These are phyloP conservation scores for Drosophila kuntzei DNA, from an alignment of 2,888 invertebrate species.

Conservation along the genomic window DNA sequence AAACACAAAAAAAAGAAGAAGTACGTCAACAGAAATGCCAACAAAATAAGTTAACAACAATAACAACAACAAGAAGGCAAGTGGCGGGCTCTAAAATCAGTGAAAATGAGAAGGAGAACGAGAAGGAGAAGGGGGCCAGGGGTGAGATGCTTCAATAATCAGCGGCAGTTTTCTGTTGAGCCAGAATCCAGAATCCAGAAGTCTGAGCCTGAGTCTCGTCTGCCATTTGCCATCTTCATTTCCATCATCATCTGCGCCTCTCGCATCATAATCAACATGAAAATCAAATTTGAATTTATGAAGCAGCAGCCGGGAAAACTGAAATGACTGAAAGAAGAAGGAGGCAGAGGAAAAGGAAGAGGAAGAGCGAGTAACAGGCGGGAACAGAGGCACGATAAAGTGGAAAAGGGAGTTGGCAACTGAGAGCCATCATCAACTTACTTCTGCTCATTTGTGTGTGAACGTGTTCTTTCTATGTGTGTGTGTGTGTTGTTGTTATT, in stretches of 20 bases:
- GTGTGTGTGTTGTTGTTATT: constrained; percentile 11
- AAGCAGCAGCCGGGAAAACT: constrained; percentile 44
- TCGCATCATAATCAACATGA: constrained; percentile 79
- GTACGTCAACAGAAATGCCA: background rate
- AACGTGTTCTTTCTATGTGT: constrained; percentile 2
- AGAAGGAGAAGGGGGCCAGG: background rate
- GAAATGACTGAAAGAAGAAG: constrained; percentile 3
- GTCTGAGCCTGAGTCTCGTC: constrained; percentile 22
- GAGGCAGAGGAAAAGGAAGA: background rate
- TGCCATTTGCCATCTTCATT: constrained; percentile 65
- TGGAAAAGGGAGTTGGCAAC: background rate
- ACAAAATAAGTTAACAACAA: constrained; percentile 26
- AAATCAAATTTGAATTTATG: constrained; percentile 79
- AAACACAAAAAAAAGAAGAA: constrained; percentile 9
- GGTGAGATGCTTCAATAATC: constrained; percentile 51
- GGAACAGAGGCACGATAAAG: background rate
- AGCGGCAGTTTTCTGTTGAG: constrained; percentile 48
- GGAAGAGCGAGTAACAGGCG: background rate
- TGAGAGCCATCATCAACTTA: constrained; percentile 57
- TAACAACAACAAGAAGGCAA: constrained; percentile 12
- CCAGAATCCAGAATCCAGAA: constrained; percentile 8
- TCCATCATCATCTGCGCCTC: constrained; percentile 73
- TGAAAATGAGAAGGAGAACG: background rate
- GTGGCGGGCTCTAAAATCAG: constrained; percentile 42
- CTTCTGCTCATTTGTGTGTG: constrained; percentile 68